Evolutionary conservation across 2,113 vertebrate species (phyloP).

Genomic region (Anoplopoma fimbria): DNA sequence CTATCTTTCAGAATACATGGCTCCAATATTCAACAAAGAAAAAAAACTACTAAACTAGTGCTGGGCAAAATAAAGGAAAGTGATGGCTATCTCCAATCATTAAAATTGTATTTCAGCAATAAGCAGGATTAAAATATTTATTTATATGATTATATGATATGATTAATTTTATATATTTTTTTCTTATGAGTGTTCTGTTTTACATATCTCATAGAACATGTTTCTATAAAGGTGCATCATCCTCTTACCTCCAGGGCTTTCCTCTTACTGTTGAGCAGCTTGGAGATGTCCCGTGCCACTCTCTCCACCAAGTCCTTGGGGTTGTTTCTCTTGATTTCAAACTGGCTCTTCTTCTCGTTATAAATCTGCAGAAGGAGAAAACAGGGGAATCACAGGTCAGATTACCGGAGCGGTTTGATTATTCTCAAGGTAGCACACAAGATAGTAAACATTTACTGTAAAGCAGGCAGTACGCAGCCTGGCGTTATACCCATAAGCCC

Average conservation of each 20-base stretch:
- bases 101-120: conserved; percentile 21
- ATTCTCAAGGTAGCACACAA: conserved; percentile 40
- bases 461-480: conserved; percentile 51
- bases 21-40: conserved; percentile 21
- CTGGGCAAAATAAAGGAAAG: background rate
- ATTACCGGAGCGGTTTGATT: conserved; percentile 44
- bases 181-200: background rate
- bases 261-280: conserved; percentile 95
- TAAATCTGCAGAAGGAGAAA: conserved; percentile 90
- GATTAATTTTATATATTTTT: background rate
- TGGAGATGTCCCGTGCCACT: conserved; percentile 95
- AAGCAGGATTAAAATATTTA: background rate
- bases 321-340: conserved; percentile 94
- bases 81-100: conserved; percentile 14
- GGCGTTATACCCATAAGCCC: conserved; percentile 48
- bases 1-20: background rate
- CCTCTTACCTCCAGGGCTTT: conserved; percentile 94
- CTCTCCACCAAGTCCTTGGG: conserved; percentile 95
- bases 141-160: background rate
- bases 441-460: conserved; percentile 65
- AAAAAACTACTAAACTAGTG: conserved; percentile 4
- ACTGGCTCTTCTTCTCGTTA: conserved; percentile 94
- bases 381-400: conserved; percentile 43
- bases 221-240: conserved; percentile 20
- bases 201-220: background rate